Evolutionary conservation across 2,797 vertebrate species (phyloP).

Genomic region (Simalia tracyae): DNA sequence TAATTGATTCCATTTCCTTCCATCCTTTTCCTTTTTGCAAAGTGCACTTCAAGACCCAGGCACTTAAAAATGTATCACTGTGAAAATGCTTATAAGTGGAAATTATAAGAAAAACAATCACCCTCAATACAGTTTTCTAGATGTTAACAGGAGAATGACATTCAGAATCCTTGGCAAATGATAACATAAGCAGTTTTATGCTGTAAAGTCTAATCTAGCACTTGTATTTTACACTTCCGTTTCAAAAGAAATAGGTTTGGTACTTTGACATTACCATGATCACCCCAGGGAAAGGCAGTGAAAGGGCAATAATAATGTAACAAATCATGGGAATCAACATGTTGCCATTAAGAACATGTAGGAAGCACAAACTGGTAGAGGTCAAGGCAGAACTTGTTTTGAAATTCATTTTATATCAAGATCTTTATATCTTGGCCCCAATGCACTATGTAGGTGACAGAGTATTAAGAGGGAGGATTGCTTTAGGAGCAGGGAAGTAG

Average conservation of each 20-base stretch:
- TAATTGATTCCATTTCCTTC: slow-evolving; percentile 45
- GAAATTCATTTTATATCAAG: not conserved
- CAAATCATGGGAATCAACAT: slow-evolving; percentile 62
- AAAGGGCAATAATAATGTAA: slow-evolving; percentile 55
- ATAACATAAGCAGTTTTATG: slow-evolving; percentile 60
- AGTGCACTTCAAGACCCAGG: slow-evolving; percentile 58
- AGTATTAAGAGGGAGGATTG: not conserved
- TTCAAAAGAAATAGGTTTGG: slow-evolving; percentile 57
- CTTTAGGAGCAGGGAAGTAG: not conserved
- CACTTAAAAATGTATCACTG: slow-evolving; percentile 39
- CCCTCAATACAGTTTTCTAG: slow-evolving; percentile 38
- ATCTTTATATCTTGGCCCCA: not conserved
- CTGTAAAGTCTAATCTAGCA: slow-evolving; percentile 66
- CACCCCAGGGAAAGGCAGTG: slow-evolving; percentile 49
- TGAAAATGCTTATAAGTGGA: slow-evolving; percentile 62
- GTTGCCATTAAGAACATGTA: slow-evolving; percentile 23
- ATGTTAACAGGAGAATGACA: slow-evolving; percentile 37
- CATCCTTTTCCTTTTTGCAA: slow-evolving; percentile 62
- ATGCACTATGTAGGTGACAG: not conserved
- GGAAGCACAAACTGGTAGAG: slow-evolving; percentile 37
- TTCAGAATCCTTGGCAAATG: slow-evolving; percentile 39
- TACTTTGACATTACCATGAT: slow-evolving; percentile 38
- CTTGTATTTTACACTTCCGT: slow-evolving; percentile 47
- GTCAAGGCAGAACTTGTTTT: slow-evolving; percentile 31
- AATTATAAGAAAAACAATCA: slow-evolving; percentile 50